phyloP scores from a whole-genome alignment of 2,113 vertebrate species.

The Uria aalge region DNA sequence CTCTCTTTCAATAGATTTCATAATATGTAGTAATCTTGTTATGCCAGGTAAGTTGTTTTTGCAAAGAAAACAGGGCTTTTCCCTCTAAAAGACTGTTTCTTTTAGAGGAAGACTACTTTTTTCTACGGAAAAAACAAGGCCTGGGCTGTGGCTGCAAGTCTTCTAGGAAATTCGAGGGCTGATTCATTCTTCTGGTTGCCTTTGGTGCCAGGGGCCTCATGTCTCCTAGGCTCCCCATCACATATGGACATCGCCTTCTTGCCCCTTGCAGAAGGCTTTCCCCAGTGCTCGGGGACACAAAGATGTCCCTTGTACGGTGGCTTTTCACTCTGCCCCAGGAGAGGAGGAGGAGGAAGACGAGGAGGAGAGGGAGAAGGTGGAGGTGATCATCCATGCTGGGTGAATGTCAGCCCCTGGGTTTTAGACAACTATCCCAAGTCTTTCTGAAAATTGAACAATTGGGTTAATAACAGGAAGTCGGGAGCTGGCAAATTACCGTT shows the following conservation, averaged over 20 bases:
- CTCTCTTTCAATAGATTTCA: background rate
- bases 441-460: constrained; percentile 44
- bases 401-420: background rate
- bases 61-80: background rate
- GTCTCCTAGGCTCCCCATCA: background rate
- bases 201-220: background rate
- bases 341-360: background rate
- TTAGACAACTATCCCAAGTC: background rate
- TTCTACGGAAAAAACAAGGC: background rate
- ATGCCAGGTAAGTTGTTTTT: background rate
- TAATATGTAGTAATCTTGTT: background rate
- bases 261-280: background rate
- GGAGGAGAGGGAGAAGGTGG: background rate
- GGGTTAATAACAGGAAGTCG: constrained; percentile 44
- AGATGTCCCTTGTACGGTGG: background rate
- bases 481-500: constrained; percentile 43
- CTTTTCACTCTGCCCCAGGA: background rate
- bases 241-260: background rate
- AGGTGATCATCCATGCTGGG: background rate
- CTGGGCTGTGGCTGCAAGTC: background rate
- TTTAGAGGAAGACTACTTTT: background rate
- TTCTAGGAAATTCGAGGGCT: background rate
- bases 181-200: background rate
- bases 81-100: background rate
- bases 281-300: background rate